Base-by-base conservation (phyloP, 2,888 invertebrate species). In the Steinernema carpocapsae region DNA sequence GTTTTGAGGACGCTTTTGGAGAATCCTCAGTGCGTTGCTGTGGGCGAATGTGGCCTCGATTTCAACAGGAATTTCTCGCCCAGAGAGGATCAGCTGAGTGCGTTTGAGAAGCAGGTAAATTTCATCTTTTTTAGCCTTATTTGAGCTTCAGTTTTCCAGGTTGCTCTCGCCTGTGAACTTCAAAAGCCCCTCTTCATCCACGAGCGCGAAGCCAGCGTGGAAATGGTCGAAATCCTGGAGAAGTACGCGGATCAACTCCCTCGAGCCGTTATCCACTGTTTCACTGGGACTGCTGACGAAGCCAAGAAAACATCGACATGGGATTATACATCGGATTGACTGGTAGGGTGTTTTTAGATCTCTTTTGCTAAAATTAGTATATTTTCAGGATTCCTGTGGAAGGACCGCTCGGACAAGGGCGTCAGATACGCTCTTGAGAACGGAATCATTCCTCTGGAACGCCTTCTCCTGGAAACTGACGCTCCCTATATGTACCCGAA, bases 401-500 rank as follows among this genome's bases (percentile, higher is more conserved):
- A 95, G 90, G 95, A 95, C 87, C 95, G 94, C 89, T 93, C 94
- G 6, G 94, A 94, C 86, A 93, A 93, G 73, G 95, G 95, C 14
- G 93, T 96, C 2, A 91, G 94, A 73, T 92, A 93, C 87, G 89
- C 94, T 77, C 88, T 96, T 46, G 93, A 93, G 45, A 93, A 93
- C 85, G 92, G 93, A 73, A 90, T 92, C 72, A 90, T 94, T 84
- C 94, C 95, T 0, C 87, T 96, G 80, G 94, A 95, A 84, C 91
- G 92, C 87, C 89, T 95, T 82, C 89, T 96, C 75, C 92, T 96
- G 4, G 95, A 95, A 89, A 94, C 95, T 0, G 95, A 96, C 89
- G 93, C 95, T 0, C 95, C 96, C 0, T 96, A 94, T 88, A 95
- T 95, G 94, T 96, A 94, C 88, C 94, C 95, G 1, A 94, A 96